Evolutionary conservation across 1,140 invertebrate species (phyloP).

Genomic region (Camponotus floridanus): DNA sequence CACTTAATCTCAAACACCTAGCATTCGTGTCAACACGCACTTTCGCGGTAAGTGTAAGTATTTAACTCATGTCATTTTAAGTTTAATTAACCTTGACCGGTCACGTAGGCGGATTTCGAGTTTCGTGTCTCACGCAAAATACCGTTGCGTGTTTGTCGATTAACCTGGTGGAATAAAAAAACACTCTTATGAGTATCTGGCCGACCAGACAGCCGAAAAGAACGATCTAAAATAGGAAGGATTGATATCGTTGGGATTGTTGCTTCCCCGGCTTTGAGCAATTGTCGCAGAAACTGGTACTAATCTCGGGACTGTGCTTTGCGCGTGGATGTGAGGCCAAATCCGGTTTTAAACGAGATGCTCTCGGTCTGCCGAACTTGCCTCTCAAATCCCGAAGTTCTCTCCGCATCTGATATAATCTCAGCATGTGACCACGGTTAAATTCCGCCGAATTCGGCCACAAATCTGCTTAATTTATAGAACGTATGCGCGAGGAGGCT

Average conservation of each 20-base stretch:
- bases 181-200: slow-evolving; percentile 32
- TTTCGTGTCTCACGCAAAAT: slow-evolving; percentile 61
- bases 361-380: slow-evolving; percentile 19
- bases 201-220: not conserved
- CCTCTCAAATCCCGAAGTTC: slow-evolving; percentile 27
- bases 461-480: slow-evolving; percentile 67
- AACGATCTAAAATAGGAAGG: not conserved
- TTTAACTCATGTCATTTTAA: slow-evolving; percentile 32
- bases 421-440: slow-evolving; percentile 17
- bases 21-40: slow-evolving; percentile 15
- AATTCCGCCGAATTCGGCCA: slow-evolving; percentile 43
- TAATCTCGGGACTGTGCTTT: slow-evolving; percentile 18
- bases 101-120: not conserved
- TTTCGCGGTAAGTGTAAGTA: not conserved
- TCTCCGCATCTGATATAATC: slow-evolving; percentile 42
- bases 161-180: slow-evolving; percentile 3
- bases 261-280: not conserved
- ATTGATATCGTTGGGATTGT: not conserved
- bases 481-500: slow-evolving; percentile 29
- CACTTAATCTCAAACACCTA: not conserved
- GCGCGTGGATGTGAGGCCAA: slow-evolving; percentile 6
- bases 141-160: slow-evolving; percentile 20
- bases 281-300: slow-evolving; percentile 56
- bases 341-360: slow-evolving; percentile 38
- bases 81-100: slow-evolving; percentile 52